Conservation (phyloP, 2,113 vertebrate genomes). For the Gorsachius goisagi region DNA sequence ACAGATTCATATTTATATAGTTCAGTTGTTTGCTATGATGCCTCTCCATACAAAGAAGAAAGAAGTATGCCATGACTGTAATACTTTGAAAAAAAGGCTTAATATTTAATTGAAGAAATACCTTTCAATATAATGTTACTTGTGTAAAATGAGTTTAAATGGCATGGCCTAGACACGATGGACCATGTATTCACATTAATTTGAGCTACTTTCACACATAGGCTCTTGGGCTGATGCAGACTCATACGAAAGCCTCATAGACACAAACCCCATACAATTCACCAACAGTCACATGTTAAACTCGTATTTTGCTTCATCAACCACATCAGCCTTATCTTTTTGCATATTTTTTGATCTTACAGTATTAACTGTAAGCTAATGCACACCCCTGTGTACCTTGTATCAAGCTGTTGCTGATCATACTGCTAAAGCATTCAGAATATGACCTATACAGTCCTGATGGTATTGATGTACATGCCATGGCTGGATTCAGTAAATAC, state of each 20-base stretch:
- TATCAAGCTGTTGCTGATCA: background rate
- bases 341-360: background rate
- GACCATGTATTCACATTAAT: background rate
- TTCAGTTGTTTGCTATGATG: background rate
- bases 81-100: background rate
- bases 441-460: too few relatives aligned
- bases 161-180: background rate
- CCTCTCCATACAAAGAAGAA: background rate
- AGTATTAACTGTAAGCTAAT: background rate
- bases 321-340: background rate
- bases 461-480: rapidly evolving
- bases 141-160: background rate
- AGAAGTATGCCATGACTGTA: background rate
- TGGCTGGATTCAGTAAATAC: background rate
- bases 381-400: background rate
- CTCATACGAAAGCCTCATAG: background rate
- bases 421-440: background rate
- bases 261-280: background rate
- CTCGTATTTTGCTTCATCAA: background rate
- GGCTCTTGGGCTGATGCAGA: background rate
- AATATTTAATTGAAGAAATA: background rate
- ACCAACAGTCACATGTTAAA: background rate
- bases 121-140: background rate
- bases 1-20: background rate
- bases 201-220: background rate